These are phyloP conservation scores for Heteromormyrus szaboi DNA, from an alignment of 2,797 vertebrate genomes.

Conservation along the genomic window DNA sequence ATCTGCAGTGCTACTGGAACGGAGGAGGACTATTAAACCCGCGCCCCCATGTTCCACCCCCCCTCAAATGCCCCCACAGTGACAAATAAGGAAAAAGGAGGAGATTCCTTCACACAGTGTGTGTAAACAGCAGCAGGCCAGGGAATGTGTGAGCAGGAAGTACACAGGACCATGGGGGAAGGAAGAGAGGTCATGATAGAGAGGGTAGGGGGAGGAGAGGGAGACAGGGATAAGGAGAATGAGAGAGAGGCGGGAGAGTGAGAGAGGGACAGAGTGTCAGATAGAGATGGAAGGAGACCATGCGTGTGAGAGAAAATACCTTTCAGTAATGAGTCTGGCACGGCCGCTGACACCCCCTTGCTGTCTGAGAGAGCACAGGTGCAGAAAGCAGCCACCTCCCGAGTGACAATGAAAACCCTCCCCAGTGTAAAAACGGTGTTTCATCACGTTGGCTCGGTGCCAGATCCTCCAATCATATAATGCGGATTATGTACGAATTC, in stretches of 20 bases:
- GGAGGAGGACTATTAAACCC: neutral
- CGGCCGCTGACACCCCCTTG: neutral
- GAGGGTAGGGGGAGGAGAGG: neutral
- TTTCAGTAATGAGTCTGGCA: neutral
- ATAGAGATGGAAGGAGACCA: neutral
- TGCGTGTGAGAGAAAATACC: neutral
- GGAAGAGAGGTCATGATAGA: neutral
- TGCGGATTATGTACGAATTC: neutral
- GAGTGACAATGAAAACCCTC: neutral
- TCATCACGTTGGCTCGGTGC: neutral
- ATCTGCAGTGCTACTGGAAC: neutral
- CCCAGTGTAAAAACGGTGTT: neutral
- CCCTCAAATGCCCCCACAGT: neutral
- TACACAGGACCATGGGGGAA: neutral
- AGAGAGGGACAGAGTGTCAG: neutral
- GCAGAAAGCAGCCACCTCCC: neutral
- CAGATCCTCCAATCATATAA: neutral
- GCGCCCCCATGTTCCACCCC: no score
- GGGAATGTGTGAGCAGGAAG: neutral
- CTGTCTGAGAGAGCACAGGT: neutral
- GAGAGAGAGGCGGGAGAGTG: neutral
- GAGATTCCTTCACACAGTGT: neutral
- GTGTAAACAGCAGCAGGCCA: conserved; percentile 1
- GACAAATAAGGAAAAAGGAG: neutral
- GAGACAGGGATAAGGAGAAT: neutral